Conservation (phyloP, 2,113 vertebrate genomes). For the Scomber scombrus region DNA sequence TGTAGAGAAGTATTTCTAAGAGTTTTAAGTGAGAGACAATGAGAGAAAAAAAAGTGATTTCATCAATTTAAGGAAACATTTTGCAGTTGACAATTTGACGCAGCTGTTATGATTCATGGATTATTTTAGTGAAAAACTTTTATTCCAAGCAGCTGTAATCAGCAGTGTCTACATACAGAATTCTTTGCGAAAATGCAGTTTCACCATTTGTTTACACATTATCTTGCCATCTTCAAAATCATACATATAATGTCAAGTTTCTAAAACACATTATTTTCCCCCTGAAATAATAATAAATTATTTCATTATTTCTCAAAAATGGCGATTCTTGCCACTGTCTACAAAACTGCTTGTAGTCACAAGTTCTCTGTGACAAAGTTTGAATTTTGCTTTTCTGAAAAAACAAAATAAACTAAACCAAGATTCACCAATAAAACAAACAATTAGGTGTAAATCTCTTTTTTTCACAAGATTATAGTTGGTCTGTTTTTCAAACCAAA, state of each 20-base stretch:
- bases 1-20: background rate
- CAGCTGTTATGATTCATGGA: too few relatives aligned
- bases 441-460: background rate
- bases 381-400: background rate
- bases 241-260: background rate
- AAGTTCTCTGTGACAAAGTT: background rate
- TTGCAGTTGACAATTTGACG: background rate
- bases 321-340: background rate
- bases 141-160: background rate
- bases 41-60: background rate
- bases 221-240: background rate
- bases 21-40: background rate
- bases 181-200: background rate
- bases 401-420: background rate
- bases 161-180: background rate
- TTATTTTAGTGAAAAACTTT: too few relatives aligned
- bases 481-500: background rate
- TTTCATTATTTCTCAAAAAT: background rate
- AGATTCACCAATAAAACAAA: background rate
- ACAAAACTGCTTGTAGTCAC: background rate
- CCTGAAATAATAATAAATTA: background rate
- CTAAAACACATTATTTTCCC: background rate
- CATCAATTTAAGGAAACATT: background rate
- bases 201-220: background rate
- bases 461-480: background rate